Percentiles rank a stretch among this genome's conserved stretches.
These are phyloP conservation scores for Halcyon badia DNA, from an alignment of 2,797 vertebrate genomes.

Conservation along the genomic window DNA sequence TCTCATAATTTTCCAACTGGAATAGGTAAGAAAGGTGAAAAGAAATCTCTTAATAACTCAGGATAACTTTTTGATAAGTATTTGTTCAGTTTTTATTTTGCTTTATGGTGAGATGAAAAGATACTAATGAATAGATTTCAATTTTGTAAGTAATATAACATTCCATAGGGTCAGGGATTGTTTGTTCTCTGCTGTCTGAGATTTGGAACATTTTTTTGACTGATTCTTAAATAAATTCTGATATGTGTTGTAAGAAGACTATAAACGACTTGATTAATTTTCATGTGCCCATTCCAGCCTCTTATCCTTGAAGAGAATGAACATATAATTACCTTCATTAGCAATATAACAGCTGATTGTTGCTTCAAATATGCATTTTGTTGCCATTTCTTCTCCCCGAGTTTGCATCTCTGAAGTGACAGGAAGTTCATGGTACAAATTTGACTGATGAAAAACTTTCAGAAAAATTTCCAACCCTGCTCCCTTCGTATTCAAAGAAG, in stretches of 20 bases:
- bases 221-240: neutral
- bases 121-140: neutral
- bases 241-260: neutral
- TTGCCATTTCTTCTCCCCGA: neutral
- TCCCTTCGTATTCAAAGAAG: neutral
- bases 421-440: neutral
- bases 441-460: neutral
- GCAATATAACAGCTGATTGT: constrained; percentile 6
- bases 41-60: neutral
- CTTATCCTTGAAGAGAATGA: constrained; percentile 24
- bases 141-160: neutral
- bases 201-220: neutral
- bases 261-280: neutral
- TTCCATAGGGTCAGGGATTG: neutral
- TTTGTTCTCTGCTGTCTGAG: neutral
- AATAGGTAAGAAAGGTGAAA: neutral
- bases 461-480: neutral
- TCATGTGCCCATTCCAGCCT: neutral
- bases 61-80: neutral
- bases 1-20: neutral
- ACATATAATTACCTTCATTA: neutral
- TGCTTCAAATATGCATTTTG: neutral
- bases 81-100: neutral
- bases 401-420: neutral
- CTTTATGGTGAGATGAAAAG: neutral